phyloP scores from a whole-genome alignment of 2,113 vertebrate genomes.

The Pongo abelii region DNA sequence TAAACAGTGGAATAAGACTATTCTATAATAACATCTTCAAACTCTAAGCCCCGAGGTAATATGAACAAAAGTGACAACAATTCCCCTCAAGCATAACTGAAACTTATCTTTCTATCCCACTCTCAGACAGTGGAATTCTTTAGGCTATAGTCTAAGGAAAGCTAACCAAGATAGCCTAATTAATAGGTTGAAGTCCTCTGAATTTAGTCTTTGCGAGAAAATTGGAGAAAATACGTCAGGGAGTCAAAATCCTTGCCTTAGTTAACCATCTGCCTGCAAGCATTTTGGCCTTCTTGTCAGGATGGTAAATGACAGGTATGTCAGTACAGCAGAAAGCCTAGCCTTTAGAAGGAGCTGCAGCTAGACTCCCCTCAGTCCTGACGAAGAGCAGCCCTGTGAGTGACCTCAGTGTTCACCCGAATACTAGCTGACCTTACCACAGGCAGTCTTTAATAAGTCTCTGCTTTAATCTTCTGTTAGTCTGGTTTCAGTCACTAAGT shows the following conservation, averaged over 20 bases:
- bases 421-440: background rate
- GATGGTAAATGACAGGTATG: background rate
- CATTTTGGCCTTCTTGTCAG: background rate
- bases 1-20: background rate
- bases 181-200: background rate
- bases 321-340: background rate
- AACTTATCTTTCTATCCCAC: background rate
- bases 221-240: background rate
- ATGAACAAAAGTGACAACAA: background rate
- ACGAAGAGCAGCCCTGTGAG: background rate
- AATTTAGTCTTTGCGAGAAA: constrained; percentile 8
- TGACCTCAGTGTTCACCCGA: background rate
- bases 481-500: constrained; percentile 30
- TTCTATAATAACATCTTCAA: background rate
- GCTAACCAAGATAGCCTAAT: background rate
- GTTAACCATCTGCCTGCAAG: constrained; percentile 11
- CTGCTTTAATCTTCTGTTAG: background rate
- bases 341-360: background rate
- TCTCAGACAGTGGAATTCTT: background rate
- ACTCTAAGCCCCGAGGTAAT: background rate
- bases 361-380: background rate
- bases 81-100: background rate
- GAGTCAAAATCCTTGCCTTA: background rate
- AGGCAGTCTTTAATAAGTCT: background rate
- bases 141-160: background rate